A percentile compares a stretch with the other conserved stretches of the same genome.
Evolutionary conservation across 2,888 invertebrate species (phyloP).

Genomic region (Zygothrica quintamaculata): DNA sequence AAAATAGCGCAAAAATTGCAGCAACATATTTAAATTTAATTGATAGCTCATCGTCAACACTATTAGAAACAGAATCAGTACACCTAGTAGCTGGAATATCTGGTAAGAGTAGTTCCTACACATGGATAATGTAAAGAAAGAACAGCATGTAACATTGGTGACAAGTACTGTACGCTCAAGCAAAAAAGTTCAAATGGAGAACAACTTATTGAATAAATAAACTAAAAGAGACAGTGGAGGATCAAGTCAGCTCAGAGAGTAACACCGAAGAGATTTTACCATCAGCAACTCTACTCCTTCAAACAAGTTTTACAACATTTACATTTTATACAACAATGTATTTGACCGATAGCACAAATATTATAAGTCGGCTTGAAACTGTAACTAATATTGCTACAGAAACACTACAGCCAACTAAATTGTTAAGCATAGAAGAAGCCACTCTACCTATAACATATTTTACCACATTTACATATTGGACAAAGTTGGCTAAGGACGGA

Average conservation of each 20-base stretch:
- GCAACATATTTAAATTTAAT: too few species aligned
- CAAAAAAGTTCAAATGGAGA: conserved; percentile 90
- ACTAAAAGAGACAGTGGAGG: conserved; percentile 85
- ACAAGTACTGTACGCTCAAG: conserved; percentile 92
- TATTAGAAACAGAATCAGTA: too few species aligned
- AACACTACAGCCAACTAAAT: conserved; percentile 89
- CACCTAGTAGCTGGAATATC: too few species aligned
- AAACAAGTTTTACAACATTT: conserved; percentile 94
- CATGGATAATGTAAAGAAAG: neutral
- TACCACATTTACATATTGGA: conserved; percentile 97
- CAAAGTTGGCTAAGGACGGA: conserved; percentile 94
- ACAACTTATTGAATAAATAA: conserved; percentile 85
- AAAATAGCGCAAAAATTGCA: too few species aligned
- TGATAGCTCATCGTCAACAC: too few species aligned
- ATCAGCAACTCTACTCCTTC: conserved; percentile 90
- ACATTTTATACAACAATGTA: conserved; percentile 96
- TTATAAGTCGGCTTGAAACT: conserved; percentile 93
- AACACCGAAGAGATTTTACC: conserved; percentile 94
- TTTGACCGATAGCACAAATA: conserved; percentile 91
- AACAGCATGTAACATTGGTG: conserved; percentile 86
- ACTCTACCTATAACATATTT: conserved; percentile 92
- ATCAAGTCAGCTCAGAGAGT: conserved; percentile 94
- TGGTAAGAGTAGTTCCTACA: neutral
- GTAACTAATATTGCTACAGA: conserved; percentile 95
- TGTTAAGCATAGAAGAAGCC: conserved; percentile 60